Base-by-base conservation (phyloP, 2,888 invertebrate species). In the Oxystoma pomonae region DNA sequence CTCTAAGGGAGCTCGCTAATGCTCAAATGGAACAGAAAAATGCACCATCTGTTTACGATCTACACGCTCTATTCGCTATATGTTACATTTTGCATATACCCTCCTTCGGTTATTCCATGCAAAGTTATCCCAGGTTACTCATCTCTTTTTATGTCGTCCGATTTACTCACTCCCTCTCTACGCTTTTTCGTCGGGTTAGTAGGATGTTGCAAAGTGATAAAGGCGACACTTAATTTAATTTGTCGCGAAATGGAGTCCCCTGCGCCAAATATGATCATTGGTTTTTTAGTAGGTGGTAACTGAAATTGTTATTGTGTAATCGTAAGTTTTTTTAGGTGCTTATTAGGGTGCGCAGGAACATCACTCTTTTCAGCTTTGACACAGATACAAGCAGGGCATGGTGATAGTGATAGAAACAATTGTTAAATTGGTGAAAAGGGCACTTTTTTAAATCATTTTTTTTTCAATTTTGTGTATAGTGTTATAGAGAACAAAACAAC, bases 21-120 rank as follows among this genome's bases (percentile, higher is more conserved):
- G 80, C 78, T 77, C 75, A 81, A 81, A 81, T 81, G 80, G 80
- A 78, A 80, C 75, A 81, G 80, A 81, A 81, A 80, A 81, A 79
- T 77, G 72, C 77, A 80, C 81, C 81, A 81, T 81, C 81, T 81
- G 81, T 77, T 80, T 78, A 77, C 79, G 79, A 80, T 81, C 79
- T 74, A 74, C 69, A 65, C 67, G 65, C 70, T 65, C 68, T 72
- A 64, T 69, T 63, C 61, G 67, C 68, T 64, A 67, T 65, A 16
- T 20, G 57, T 66, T 57, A 70, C 71, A 76, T 76, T 76, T 77
- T 75, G 75, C 75, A 76, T 75, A 72, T 68, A 72, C 35, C 35
- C 35, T 65, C 21, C 50, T 7, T 35, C 35, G 35, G 3, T 35
- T 35, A 12, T 12, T 12, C 12, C 12, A 7, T 7, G 3, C 12